Base-by-base conservation (phyloP, 2,113 vertebrate species). In the Odobenus rosmarus region DNA sequence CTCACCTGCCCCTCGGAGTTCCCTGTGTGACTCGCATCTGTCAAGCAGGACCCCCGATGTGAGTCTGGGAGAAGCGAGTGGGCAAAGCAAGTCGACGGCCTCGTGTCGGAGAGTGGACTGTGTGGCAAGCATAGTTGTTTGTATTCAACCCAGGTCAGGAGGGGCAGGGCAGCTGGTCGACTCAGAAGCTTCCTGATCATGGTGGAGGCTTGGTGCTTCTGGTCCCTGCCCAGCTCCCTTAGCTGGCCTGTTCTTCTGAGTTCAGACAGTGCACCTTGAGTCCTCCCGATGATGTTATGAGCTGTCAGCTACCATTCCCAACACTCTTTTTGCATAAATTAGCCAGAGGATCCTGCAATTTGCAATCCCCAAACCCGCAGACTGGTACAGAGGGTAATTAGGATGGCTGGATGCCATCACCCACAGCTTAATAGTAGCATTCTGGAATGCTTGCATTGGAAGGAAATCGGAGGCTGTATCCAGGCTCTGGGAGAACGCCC, bases 1-100 rank as follows among this genome's bases (percentile, higher is more conserved):
- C 18, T 51, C 4, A 0, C 36, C 9, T 67, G 3, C 49, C 55
- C 26, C 16, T 13, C 19, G 0, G 9, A n/a, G n/a, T 46, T 31
- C 51, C 28, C 46, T 36, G 1, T 10, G 21, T 12, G 85, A 67
- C 23, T 49, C 57, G 26, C 1, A 0, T 67, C 24, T 2, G 26
- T 23, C 13, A 76, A 15, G 46, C 57, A 14, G 2, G 76, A 23
- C 18, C 28, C 14, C 26, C 2, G n/a, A 59, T 51, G 33, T 31
- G 86, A 81, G 46, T 81, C 64, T 67, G 16, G 19, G 57, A 87
- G 62, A 55, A 74, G 3, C 1, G 0, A 81, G 28, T 76, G 55
- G 59, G 46, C 8, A 82, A 72, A 88, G 36, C 26, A 79, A 59
- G 64, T n/a, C 16, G 39, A 24, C 8, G 21, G 36, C 24, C 46